phyloP scores from a whole-genome alignment of 2,888 invertebrate species.

The Eustalomyia histrio region DNA sequence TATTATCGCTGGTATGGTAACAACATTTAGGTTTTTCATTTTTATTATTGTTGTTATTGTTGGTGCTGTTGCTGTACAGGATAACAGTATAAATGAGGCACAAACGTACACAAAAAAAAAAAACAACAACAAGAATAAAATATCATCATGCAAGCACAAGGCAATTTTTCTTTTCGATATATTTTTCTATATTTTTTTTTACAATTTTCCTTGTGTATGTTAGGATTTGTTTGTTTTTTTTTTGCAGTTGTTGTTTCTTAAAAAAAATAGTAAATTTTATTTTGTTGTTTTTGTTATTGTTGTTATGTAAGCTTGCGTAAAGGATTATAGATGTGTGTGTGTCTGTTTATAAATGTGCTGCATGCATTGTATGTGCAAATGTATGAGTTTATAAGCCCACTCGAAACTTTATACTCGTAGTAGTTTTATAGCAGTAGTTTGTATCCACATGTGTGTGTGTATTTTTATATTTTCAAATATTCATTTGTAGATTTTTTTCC shows the following conservation, averaged over 20 bases:
- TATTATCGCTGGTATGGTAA: neutral
- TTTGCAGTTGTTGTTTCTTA: slow-evolving; percentile 40
- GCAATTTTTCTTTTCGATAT: slow-evolving; percentile 63
- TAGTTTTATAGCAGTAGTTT: slow-evolving; percentile 10
- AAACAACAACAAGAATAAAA: no score
- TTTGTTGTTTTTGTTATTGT: slow-evolving; percentile 24
- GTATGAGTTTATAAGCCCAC: slow-evolving; percentile 67
- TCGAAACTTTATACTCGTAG: slow-evolving; percentile 57
- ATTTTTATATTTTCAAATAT: slow-evolving; percentile 30
- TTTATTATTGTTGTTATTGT: slow-evolving; percentile 29
- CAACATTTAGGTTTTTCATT: slow-evolving; percentile 4
- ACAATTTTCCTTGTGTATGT: slow-evolving; percentile 40
- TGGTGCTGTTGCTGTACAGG: slow-evolving; percentile 8
- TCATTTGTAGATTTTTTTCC: slow-evolving; percentile 44
- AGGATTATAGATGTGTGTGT: slow-evolving; percentile 65
- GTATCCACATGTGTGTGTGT: no score
- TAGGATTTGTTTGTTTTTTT: slow-evolving; percentile 18
- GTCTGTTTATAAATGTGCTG: slow-evolving; percentile 37
- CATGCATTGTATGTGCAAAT: slow-evolving; percentile 62
- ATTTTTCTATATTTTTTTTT: slow-evolving; percentile 52
- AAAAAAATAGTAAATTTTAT: slow-evolving; percentile 17
- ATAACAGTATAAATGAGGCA: slow-evolving; percentile 19
- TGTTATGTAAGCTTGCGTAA: slow-evolving; percentile 67
- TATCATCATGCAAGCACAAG: slow-evolving; percentile 61
- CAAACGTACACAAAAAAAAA: slow-evolving; percentile 35